These are phyloP conservation scores for Sinocyclocheilus maitianheensis DNA, from an alignment of 2,113 vertebrate genomes.

Conservation along the genomic window DNA sequence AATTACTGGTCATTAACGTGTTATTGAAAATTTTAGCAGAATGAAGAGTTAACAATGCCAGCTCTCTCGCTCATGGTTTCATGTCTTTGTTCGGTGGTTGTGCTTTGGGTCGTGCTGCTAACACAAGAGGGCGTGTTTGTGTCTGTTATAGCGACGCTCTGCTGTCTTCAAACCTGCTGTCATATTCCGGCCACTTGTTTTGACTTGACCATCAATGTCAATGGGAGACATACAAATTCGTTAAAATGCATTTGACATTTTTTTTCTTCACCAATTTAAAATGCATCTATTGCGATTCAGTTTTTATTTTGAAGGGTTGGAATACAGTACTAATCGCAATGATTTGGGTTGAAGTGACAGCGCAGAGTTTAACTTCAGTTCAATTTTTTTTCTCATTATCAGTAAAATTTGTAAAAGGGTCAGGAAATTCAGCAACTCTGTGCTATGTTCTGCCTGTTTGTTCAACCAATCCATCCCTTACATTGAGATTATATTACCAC, in stretches of 20 bases:
- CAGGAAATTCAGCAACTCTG: background rate
- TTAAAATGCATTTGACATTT: background rate
- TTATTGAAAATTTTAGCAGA: background rate
- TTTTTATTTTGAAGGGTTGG: background rate
- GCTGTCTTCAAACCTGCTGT: conserved; percentile 27
- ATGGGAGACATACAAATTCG: background rate
- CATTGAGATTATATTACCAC: conserved; percentile 54
- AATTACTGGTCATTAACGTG: background rate
- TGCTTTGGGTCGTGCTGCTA: conserved; percentile 37
- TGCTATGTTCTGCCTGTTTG: background rate
- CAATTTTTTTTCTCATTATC: background rate
- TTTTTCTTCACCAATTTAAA: background rate
- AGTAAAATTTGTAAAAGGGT: background rate
- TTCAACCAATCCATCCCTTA: conserved; percentile 15
- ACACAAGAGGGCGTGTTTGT: conserved; percentile 76
- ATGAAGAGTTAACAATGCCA: background rate
- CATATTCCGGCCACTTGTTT: conserved; percentile 41
- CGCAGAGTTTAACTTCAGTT: background rate
- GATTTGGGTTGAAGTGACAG: background rate
- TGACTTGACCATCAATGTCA: conserved; percentile 21
- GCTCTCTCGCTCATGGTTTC: background rate
- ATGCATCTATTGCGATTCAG: background rate
- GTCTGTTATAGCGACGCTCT: conserved; percentile 42
- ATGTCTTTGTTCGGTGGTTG: conserved; percentile 48
- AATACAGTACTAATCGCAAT: background rate